Evolutionary conservation across 1,140 invertebrate genomes (phyloP).

Genomic region (Scaptodrosophila lebanonensis): DNA sequence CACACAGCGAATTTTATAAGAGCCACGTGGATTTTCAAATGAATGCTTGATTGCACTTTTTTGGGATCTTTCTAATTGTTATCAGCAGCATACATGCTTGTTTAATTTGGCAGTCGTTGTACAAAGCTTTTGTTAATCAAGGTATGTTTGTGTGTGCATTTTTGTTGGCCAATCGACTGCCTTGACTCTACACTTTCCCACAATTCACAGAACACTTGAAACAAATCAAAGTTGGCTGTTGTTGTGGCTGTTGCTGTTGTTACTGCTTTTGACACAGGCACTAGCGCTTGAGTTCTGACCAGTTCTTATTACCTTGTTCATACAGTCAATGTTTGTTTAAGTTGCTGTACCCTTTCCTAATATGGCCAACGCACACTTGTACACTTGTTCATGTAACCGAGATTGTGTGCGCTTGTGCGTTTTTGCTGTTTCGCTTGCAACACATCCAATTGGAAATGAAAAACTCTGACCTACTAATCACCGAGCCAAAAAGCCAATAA

Average conservation of each 20-base stretch:
- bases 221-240: constrained; percentile 49
- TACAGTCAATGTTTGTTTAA: constrained; percentile 40
- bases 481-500: constrained; percentile 74
- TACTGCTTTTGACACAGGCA: too few relatives aligned
- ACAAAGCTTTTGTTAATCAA: background rate
- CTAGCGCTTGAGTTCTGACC: too few relatives aligned
- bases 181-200: constrained; percentile 50
- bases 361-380: constrained; percentile 56
- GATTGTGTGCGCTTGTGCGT: constrained; percentile 41
- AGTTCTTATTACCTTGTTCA: constrained; percentile 61
- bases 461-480: constrained; percentile 74
- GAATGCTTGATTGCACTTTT: too few relatives aligned
- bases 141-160: background rate
- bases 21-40: too few relatives aligned
- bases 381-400: constrained; percentile 35
- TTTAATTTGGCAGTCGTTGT: too few relatives aligned
- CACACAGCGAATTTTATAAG: too few relatives aligned
- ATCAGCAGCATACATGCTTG: too few relatives aligned
- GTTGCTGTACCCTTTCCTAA: constrained; percentile 66
- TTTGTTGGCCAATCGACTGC: constrained; percentile 19
- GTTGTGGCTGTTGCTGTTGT: too few relatives aligned
- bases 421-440: constrained; percentile 36
- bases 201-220: constrained; percentile 34
- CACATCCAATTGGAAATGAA: constrained; percentile 73
- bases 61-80: too few relatives aligned